Evolutionary conservation across 2,113 vertebrate genomes (phyloP).

Genomic region (Mohoua ochrocephala): DNA sequence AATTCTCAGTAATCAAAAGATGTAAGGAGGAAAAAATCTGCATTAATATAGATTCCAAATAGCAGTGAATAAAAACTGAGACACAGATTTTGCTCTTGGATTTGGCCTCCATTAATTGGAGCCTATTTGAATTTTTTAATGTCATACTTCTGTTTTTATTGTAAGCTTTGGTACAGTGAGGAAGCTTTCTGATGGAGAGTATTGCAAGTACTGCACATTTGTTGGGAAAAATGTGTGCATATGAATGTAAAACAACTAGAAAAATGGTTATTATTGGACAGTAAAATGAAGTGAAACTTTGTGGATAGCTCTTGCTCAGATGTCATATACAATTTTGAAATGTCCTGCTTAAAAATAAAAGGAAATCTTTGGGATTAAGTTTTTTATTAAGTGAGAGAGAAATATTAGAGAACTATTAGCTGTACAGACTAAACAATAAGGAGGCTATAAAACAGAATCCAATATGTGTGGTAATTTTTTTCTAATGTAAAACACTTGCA

Average conservation of each 20-base stretch:
- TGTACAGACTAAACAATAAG: constrained; percentile 27
- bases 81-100: background rate
- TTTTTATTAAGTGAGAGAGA: constrained; percentile 39
- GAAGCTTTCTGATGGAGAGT: background rate
- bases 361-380: constrained; percentile 2
- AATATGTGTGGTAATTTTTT: constrained; percentile 32
- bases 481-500: constrained; percentile 36
- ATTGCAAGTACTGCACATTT: background rate
- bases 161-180: background rate
- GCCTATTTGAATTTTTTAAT: background rate
- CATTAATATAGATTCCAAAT: constrained; percentile 3
- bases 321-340: background rate
- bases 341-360: constrained; percentile 11
- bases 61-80: background rate
- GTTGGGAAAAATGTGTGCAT: background rate
- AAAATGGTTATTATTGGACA: background rate
- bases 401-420: constrained; percentile 31
- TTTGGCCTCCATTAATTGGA: background rate
- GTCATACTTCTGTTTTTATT: background rate
- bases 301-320: background rate
- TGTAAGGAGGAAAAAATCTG: background rate
- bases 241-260: background rate
- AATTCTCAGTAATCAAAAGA: background rate
- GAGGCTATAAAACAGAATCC: constrained; percentile 26
- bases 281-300: background rate